phyloP scores from a whole-genome alignment of 2,113 vertebrate genomes.

The Casuarius casuarius region DNA sequence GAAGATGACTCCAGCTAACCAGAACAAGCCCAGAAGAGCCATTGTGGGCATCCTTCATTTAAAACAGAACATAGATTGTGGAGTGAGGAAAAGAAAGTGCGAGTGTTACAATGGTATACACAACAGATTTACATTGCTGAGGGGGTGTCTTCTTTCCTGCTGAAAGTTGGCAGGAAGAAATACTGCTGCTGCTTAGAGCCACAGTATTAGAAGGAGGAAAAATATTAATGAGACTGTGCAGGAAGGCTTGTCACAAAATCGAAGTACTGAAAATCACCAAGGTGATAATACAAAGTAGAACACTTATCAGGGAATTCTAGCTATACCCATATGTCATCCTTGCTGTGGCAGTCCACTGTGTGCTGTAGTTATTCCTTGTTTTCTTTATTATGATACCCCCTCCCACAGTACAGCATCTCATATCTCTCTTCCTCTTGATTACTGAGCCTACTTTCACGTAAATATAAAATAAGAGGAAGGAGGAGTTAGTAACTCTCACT shows the following conservation, averaged over 20 bases:
- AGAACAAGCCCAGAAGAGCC: neutral
- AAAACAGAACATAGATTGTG: neutral
- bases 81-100: neutral
- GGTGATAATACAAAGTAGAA: neutral
- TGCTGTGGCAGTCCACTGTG: fast-evolving
- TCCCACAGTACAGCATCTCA: neutral
- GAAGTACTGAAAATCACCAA: neutral
- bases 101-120: neutral
- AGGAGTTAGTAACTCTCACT: neutral
- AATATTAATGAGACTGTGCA: neutral
- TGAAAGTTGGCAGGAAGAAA: neutral
- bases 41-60: neutral
- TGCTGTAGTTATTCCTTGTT: neutral
- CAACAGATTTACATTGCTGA: neutral
- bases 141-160: neutral
- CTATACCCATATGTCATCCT: neutral
- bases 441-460: neutral
- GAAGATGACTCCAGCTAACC: neutral
- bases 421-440: neutral
- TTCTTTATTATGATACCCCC: neutral
- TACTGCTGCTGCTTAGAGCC: neutral
- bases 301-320: fast-evolving
- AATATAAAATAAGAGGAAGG: neutral
- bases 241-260: neutral
- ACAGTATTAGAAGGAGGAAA: neutral